Conservation (phyloP, 2,113 vertebrate species). For the Phrynocephalus versicolor region DNA sequence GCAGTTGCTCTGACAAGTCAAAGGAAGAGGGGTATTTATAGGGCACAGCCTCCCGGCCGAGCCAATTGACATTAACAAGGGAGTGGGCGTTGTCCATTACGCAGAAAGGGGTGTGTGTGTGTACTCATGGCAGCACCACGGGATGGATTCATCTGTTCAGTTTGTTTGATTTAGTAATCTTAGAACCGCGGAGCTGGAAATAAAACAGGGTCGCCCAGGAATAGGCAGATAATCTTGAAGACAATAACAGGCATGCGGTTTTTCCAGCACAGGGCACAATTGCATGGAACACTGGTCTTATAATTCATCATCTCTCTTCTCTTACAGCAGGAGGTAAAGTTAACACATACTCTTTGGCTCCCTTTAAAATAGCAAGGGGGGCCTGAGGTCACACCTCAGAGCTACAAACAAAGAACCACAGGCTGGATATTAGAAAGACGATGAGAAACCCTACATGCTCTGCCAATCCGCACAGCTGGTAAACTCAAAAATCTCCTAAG, state of each 20-base stretch:
- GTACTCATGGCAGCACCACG: conserved; percentile 9
- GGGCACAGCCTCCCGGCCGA: conserved; percentile 67
- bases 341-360: not conserved
- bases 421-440: not conserved
- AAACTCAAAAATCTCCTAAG: not conserved
- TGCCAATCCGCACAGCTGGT: not conserved
- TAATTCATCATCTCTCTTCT: not conserved
- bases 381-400: not conserved
- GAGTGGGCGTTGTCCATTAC: conserved; percentile 68
- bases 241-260: not conserved
- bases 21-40: conserved; percentile 53
- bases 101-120: not conserved
- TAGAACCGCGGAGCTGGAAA: too few relatives aligned
- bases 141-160: conserved; percentile 20
- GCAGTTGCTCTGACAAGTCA: conserved; percentile 10
- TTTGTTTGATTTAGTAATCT: conserved; percentile 14
- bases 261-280: not conserved
- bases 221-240: conserved; percentile 1
- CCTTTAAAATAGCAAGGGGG: not conserved
- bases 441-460: too few relatives aligned
- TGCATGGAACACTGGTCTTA: not conserved
- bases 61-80: conserved; percentile 60
- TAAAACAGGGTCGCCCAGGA: not conserved
- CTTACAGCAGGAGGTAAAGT: not conserved
- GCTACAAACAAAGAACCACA: not conserved